Percentiles rank a stretch among this genome's conserved stretches.
phyloP scores from a whole-genome alignment of 2,888 invertebrate genomes.

The Coelinius sp. region DNA sequence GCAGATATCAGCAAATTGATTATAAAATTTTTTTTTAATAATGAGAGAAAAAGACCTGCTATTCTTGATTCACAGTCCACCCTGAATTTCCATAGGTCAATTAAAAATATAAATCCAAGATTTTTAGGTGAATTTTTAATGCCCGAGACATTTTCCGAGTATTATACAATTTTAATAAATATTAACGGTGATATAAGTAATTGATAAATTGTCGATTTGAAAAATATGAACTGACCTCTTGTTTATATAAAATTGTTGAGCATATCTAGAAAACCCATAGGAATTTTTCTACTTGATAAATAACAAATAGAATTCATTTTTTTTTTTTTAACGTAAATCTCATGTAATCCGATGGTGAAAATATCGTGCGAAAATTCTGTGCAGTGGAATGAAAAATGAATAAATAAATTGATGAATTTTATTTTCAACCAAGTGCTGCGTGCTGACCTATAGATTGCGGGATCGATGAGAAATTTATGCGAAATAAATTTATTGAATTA shows the following conservation, averaged over 20 bases:
- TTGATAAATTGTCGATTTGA: too few relatives aligned
- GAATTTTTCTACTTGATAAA: constrained; percentile 16
- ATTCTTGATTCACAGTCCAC: neutral
- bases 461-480: too few relatives aligned
- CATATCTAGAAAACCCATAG: constrained; percentile 15
- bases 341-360: neutral
- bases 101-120: neutral
- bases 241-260: neutral
- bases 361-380: too few relatives aligned
- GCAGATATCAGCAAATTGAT: neutral
- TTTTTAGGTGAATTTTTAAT: neutral
- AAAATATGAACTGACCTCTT: neutral
- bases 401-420: too few relatives aligned
- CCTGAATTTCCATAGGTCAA: neutral
- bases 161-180: neutral
- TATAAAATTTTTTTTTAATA: constrained; percentile 23
- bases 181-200: too few relatives aligned
- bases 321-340: neutral
- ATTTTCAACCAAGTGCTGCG: too few relatives aligned
- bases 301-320: constrained; percentile 11
- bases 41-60: neutral
- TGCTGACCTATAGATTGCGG: too few relatives aligned
- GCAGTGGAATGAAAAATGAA: too few relatives aligned
- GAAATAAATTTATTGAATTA: too few relatives aligned
- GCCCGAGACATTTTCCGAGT: neutral